Evolutionary conservation across 2,797 vertebrate genomes (phyloP), one percentile per base, ranked within the genome.

Genomic region (Phataginus tricuspis): DNA sequence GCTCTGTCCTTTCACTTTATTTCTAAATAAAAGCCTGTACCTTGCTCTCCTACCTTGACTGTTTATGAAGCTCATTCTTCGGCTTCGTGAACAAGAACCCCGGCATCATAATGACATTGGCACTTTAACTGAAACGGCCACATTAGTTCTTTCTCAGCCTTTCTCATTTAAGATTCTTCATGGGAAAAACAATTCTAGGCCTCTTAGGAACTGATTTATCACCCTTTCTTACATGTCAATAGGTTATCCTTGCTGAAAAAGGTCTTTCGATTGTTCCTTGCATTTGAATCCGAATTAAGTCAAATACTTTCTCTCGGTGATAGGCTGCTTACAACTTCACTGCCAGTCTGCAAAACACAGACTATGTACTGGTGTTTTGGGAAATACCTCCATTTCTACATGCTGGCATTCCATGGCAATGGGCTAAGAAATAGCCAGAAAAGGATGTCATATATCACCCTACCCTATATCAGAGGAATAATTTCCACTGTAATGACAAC

Each of bases 201-300:
- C 68, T 96, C 95, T 95, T n/a, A 92, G 68, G 51, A 94, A 92
- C 68, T n/a, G 72, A 95, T 97, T 88, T 91, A 80, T 96, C 87
- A 95, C 83, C 7, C 63, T 86, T 89, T 90, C 53, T 84, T 37
- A 75, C 34, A 72, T 45, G 71, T 71, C 94, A 92, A 79, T 90
- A 96, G 90, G 63, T 92, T 75, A 96, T 87, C 25, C 23, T 53
- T 88, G 53, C 82, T 93, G 68, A 75, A 82, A 90, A 92, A 92
- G 49, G 16, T 79, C 77, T 94, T 96, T 94, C 4, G 0, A 94
- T 95, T 93, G 14, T 93, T 90, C 37, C 29, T 86, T 82, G n/a
- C 18, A 91, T 87, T 90, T 92, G 80, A 96, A 93, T 95, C 53
- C 61, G 85, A 96, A 92, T 88, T 19, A 94, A 94, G 51, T 84